phyloP scores from a whole-genome alignment of 2,888 invertebrate species.

The Dorcus hopei region DNA sequence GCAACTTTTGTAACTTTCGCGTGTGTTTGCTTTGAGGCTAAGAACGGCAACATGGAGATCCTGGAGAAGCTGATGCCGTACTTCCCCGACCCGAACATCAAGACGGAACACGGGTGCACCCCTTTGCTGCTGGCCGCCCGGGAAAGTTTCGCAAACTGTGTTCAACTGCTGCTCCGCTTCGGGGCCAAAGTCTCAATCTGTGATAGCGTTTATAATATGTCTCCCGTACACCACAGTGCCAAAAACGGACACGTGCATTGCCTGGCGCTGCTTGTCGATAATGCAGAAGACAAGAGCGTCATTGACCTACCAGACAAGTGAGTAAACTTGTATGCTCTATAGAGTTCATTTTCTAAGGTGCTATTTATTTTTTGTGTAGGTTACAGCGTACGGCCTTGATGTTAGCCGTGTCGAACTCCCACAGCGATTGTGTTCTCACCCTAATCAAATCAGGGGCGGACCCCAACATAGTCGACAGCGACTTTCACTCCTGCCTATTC shows the following conservation, averaged over 20 bases:
- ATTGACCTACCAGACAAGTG: conserved; percentile 49
- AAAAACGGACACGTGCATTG: conserved; percentile 56
- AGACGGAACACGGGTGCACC: conserved; percentile 56
- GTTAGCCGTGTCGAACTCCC: conserved; percentile 56
- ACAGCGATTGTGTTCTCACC: conserved; percentile 54
- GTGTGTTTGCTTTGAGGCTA: conserved; percentile 44
- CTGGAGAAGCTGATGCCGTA: conserved; percentile 53
- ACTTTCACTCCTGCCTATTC: conserved; percentile 58
- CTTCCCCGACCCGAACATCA: conserved; percentile 56
- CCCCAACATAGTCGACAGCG: conserved; percentile 56
- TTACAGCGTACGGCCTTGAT: conserved; percentile 57
- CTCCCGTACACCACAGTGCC: conserved; percentile 45
- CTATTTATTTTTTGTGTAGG: conserved; percentile 25
- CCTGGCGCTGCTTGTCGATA: conserved; percentile 53
- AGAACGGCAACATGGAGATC: conserved; percentile 57
- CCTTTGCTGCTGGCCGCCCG: conserved; percentile 59
- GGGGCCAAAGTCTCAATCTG: conserved; percentile 56
- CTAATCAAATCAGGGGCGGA: conserved; percentile 56
- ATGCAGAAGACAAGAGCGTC: conserved; percentile 48
- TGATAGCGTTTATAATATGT: conserved; percentile 41
- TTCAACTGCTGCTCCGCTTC: conserved; percentile 54
- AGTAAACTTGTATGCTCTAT: conserved; percentile 7
- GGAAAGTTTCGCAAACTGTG: conserved; percentile 56
- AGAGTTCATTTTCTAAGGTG: too few species aligned
- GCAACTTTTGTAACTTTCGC: neutral